Evolutionary conservation across 1,140 invertebrate species (phyloP), one percentile per base, ranked within the genome.

Genomic region (Aphaenogaster floridana): DNA sequence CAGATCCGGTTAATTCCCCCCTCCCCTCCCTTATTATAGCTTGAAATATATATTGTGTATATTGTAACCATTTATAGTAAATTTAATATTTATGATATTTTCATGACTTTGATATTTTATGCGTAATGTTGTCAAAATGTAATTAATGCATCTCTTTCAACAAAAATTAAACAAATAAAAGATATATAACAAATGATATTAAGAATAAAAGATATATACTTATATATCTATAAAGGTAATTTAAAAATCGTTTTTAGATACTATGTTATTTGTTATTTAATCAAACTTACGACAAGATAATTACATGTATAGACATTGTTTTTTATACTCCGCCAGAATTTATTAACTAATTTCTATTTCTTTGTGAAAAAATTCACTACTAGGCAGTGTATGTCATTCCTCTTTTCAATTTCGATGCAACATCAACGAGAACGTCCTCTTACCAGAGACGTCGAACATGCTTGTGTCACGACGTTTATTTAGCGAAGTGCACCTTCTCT

Each of bases 401-500:
- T 28, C 54, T 74, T 83, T 79, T 54, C 83, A 36, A 79, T 36
- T 78, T 86, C 5, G 9, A 39, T 50, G 57, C 6, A 34, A 50
- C 45, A 85, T 85, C 36, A 66, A 17, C 48, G 66, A 52, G 13
- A 64, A 66, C 34, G 48, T 72, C 39, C 71, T 64, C 71, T 36
- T 84, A n/a, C 13, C 21, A 34, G 48, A 66, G 34, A 74, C 28
- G 59, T 87, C 86, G 74, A 87, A 85, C 71, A 87, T 48, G 50
- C 48, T 52, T 39, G 48, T 59, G 79, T 71, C 80, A 57, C 63
- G 13, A 80, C 84, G 87, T 88, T 88, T 88, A 88, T 89, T 89
- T 89, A 90, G 80, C 88, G 85, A 86, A 89, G 89, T 90, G 89
- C 89, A 88, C 42, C 84, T 81, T 87, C 15, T 83, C 39, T 78